Conservation (phyloP, 2,888 invertebrate genomes). For the Drosophila greeni region DNA sequence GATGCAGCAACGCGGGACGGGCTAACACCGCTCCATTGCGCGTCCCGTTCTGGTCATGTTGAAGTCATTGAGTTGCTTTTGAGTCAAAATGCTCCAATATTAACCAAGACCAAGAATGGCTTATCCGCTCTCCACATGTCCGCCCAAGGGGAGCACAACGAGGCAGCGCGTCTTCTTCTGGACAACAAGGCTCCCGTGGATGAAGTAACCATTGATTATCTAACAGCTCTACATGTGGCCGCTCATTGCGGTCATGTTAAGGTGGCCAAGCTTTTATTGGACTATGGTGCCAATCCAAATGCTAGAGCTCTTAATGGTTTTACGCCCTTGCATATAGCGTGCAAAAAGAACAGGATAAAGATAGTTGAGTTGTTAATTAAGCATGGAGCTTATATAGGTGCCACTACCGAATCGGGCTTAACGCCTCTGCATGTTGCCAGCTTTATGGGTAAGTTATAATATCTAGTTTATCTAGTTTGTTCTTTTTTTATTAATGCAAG, state of each 20-base stretch:
- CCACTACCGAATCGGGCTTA: conserved; percentile 89
- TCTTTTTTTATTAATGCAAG: not conserved
- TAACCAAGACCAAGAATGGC: conserved; percentile 97
- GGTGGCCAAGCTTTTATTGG: conserved; percentile 94
- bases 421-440: conserved; percentile 98
- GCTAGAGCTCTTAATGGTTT: conserved; percentile 98
- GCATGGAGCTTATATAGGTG: conserved; percentile 91
- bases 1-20: conserved; percentile 97
- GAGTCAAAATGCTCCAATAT: conserved; percentile 93
- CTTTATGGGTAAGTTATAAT: conserved; percentile 87
- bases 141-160: conserved; percentile 98
- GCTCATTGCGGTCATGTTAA: conserved; percentile 96
- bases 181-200: conserved; percentile 98
- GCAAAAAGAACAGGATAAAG: conserved; percentile 98
- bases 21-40: conserved; percentile 97
- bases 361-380: conserved; percentile 95
- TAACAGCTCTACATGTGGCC: conserved; percentile 97
- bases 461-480: not conserved
- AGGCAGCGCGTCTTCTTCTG: conserved; percentile 94
- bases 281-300: conserved; percentile 97
- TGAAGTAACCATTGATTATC: conserved; percentile 98
- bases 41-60: conserved; percentile 96
- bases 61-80: conserved; percentile 94
- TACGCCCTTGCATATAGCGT: conserved; percentile 98
- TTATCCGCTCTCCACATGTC: conserved; percentile 99